These are phyloP conservation scores for Caenorhabditis sp. DNA, from an alignment of 2,888 invertebrate genomes.

Conservation along the genomic window DNA sequence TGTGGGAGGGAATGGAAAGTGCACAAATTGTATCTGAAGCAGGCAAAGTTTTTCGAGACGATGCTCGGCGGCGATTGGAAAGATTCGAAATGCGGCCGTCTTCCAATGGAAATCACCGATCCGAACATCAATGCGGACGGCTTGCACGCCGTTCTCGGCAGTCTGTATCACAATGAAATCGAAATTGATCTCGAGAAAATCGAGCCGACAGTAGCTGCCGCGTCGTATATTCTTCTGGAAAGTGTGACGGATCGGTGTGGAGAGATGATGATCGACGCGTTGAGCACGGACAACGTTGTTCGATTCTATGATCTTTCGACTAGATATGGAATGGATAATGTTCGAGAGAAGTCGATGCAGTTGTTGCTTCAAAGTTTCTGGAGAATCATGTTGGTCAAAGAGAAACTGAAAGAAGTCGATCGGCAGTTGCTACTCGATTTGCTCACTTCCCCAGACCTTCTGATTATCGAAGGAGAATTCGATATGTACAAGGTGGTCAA, in stretches of 20 bases:
- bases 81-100: slow-evolving; percentile 65
- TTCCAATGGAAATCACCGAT: slow-evolving; percentile 71
- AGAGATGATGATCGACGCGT: slow-evolving; percentile 66
- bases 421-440: slow-evolving; percentile 49
- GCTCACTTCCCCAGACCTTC: slow-evolving; percentile 68
- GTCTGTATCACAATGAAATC: slow-evolving; percentile 78
- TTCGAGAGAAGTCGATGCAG: slow-evolving; percentile 33
- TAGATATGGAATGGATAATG: slow-evolving; percentile 64
- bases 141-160: slow-evolving; percentile 75
- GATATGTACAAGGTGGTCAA: slow-evolving; percentile 74
- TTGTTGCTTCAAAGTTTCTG: slow-evolving; percentile 67
- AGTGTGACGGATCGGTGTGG: slow-evolving; percentile 71
- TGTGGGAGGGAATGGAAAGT: slow-evolving; percentile 88
- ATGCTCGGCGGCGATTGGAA: slow-evolving; percentile 72
- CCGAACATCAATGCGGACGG: slow-evolving; percentile 71
- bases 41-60: slow-evolving; percentile 83
- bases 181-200: slow-evolving; percentile 73
- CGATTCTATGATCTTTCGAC: slow-evolving; percentile 62
- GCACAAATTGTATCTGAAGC: slow-evolving; percentile 90
- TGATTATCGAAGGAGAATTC: slow-evolving; percentile 75
- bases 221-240: slow-evolving; percentile 72
- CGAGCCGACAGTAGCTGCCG: slow-evolving; percentile 71
- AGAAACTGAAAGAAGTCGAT: slow-evolving; percentile 19
- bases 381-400: slow-evolving; percentile 60
- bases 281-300: slow-evolving; percentile 66